Evolutionary conservation across 2,113 vertebrate species (phyloP).

Genomic region (Forbesichthys agassizii): DNA sequence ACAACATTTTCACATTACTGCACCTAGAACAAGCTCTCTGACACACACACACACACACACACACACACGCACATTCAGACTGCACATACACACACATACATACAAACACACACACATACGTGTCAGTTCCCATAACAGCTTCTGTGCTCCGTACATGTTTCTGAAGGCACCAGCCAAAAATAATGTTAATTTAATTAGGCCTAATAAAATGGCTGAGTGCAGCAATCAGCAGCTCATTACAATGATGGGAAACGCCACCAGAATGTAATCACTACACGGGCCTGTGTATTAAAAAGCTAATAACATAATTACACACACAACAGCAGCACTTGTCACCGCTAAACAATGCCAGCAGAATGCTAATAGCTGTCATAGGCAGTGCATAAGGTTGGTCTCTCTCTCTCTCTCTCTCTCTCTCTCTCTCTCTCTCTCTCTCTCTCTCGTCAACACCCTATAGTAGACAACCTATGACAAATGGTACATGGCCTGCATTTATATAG

Average conservation of each 20-base stretch:
- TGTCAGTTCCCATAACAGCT: conserved; percentile 12
- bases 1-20: conserved; percentile 7
- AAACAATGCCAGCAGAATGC: conserved; percentile 61
- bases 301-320: conserved; percentile 69
- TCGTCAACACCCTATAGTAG: too few species aligned
- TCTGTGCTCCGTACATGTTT: conserved; percentile 35
- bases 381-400: neutral
- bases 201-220: conserved; percentile 70
- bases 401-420: conserved; percentile 13
- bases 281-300: conserved; percentile 65
- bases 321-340: conserved; percentile 39
- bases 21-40: too few species aligned
- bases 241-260: conserved; percentile 43
- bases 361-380: conserved; percentile 35
- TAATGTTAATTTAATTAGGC: conserved; percentile 70
- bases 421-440: neutral
- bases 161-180: conserved; percentile 58
- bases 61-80: conserved; percentile 3
- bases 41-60: conserved; percentile 1
- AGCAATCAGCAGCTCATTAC: conserved; percentile 56
- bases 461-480: too few species aligned
- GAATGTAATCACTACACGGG: conserved; percentile 55
- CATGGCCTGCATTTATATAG: too few species aligned
- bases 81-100: neutral
- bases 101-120: conserved; percentile 6